Base-by-base conservation (phyloP, 1,140 invertebrate species). In the Bombus polaris region DNA sequence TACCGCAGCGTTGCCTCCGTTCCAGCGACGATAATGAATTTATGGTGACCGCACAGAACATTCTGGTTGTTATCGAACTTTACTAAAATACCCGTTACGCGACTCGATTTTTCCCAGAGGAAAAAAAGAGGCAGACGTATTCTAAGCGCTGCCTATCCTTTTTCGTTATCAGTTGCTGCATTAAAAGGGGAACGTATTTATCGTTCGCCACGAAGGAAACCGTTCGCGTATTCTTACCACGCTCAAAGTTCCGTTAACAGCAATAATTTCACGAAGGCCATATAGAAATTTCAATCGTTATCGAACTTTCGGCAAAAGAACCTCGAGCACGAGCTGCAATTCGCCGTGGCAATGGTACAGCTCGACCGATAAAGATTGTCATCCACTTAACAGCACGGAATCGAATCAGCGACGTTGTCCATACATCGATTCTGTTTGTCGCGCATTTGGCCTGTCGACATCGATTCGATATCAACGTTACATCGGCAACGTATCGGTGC, bases 21-120 rank as follows among this genome's bases (percentile, higher is more conserved):
- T 53, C 6, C 71, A 2, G 1, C 75, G 25, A 42, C 35, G 62
- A 76, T 79, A 79, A 79, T 79, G 76, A 84, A 84, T 84, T 84
- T 84, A 84, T 70, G 53, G 76, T 28, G 42, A 66, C 15, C 57
- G 81, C 53, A 35, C 37, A 4, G n/a, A 78, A 44, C 65, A 68
- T 71, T 71, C 66, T 18, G n/a, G n/a, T 79, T 71, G 75, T 84
- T 84, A 84, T 84, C 75, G 82, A 71, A 70, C 75, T 79, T 79
- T 44, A 13, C 66, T 71, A 44, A 71, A 84, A 84, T 71, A 28
- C 28, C 53, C 59, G 81, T 32, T 66, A 76, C 81, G 39, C 53
- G 82, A 44, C 74, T 70, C 65, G 47, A 70, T 83, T 77, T 83
- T 83, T 32, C 2, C 12, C 57, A 12, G 35, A 9, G 22, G 22